Percentiles rank a stretch among this genome's conserved stretches.
phyloP scores from a whole-genome alignment of 2,113 vertebrate genomes.

The Bettongia penicillata region DNA sequence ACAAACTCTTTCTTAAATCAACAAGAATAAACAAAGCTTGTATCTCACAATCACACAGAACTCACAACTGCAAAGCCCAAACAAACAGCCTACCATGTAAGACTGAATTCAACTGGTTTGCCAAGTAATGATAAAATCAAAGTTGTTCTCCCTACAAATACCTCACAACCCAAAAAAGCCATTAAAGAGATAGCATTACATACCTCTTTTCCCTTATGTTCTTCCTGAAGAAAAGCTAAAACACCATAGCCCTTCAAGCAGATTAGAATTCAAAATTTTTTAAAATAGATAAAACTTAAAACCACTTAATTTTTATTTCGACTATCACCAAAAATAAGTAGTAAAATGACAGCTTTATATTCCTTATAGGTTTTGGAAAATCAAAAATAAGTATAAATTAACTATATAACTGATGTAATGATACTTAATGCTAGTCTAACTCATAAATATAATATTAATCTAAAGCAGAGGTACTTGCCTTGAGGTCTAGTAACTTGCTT shows the following conservation, averaged over 20 bases:
- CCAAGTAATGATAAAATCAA: not conserved
- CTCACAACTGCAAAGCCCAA: slow-evolving; percentile 35
- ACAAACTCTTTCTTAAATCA: not conserved
- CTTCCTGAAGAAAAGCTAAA: not conserved
- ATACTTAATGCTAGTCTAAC: not conserved
- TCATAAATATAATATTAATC: not conserved
- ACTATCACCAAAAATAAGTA: not conserved
- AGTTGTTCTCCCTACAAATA: not conserved
- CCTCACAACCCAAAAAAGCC: not conserved
- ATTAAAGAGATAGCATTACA: not conserved
- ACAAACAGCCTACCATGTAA: not conserved
- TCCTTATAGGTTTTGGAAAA: slow-evolving; percentile 40
- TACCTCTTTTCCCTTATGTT: slow-evolving; percentile 29
- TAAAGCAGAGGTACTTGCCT: not conserved
- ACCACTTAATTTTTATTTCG: not conserved
- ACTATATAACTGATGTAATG: not conserved
- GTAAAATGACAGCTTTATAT: not conserved
- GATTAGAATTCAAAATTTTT: not conserved
- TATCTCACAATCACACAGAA: slow-evolving; percentile 18
- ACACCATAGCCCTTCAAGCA: not conserved
- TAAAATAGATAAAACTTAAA: not conserved
- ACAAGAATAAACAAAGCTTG: slow-evolving; percentile 36
- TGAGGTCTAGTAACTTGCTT: not conserved
- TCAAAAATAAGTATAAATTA: slow-evolving; percentile 7
- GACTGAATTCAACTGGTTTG: not conserved